A percentile compares a stretch with the other conserved stretches of the same genome.
These are phyloP conservation scores for Myotis brandtii DNA, from an alignment of 2,113 vertebrate species.

Conservation along the genomic window DNA sequence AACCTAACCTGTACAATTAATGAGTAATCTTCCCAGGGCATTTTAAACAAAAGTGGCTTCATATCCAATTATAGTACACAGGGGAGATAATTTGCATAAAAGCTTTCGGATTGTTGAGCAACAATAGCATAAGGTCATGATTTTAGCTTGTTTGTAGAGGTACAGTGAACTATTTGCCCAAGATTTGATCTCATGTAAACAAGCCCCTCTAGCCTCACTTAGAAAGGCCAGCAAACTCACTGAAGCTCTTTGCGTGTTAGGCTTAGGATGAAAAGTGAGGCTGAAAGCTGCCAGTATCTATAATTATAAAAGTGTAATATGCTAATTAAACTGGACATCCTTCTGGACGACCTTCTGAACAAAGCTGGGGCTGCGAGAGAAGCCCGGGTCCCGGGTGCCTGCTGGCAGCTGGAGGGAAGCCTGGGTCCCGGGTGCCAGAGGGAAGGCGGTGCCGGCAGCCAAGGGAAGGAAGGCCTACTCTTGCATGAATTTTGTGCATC, in stretches of 20 bases:
- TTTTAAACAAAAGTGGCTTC: slow-evolving; percentile 84
- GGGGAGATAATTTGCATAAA: slow-evolving; percentile 81
- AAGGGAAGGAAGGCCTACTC: too few relatives aligned
- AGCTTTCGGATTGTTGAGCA: slow-evolving; percentile 83
- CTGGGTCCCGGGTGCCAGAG: too few relatives aligned
- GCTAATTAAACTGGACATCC: too few relatives aligned
- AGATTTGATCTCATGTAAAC: slow-evolving; percentile 85
- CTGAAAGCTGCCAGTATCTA: slow-evolving; percentile 77
- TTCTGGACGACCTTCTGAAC: too few relatives aligned
- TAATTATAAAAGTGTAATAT: too few relatives aligned
- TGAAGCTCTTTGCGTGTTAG: slow-evolving; percentile 73
- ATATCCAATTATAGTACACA: slow-evolving; percentile 80
- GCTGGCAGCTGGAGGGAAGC: too few relatives aligned
- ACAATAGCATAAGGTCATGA: slow-evolving; percentile 84
- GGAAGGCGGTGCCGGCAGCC: too few relatives aligned
- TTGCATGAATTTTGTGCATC: too few relatives aligned
- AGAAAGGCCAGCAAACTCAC: slow-evolving; percentile 79
- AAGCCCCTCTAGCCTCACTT: slow-evolving; percentile 82
- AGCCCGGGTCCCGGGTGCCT: too few relatives aligned
- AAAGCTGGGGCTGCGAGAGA: too few relatives aligned
- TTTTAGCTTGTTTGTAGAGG: slow-evolving; percentile 85
- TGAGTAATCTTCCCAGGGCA: slow-evolving; percentile 71
- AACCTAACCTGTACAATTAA: slow-evolving; percentile 54
- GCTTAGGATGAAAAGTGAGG: slow-evolving; percentile 76
- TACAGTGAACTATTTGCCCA: slow-evolving; percentile 81